Conservation (phyloP, 1,140 invertebrate genomes). For the Diorhabda sublineata region DNA sequence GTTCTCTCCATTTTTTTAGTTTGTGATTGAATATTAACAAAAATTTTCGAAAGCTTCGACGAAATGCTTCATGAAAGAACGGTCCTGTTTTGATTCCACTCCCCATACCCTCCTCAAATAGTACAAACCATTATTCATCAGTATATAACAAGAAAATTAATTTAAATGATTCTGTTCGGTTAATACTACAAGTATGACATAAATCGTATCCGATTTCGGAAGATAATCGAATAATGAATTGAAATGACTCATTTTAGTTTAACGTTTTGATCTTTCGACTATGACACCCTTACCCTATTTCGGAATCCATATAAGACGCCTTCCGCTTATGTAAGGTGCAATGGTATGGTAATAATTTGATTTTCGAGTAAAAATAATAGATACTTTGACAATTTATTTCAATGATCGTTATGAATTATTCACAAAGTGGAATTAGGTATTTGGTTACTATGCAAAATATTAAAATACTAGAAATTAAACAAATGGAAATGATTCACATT, state of each 20-base stretch:
- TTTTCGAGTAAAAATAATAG: conserved; percentile 1
- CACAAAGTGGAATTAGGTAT: too few relatives aligned
- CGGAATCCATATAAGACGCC: background rate
- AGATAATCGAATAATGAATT: background rate
- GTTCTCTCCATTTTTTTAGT: too few relatives aligned
- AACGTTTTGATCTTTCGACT: conserved; percentile 2
- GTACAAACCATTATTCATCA: background rate
- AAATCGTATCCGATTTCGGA: background rate
- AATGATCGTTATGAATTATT: background rate
- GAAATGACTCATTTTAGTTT: background rate
- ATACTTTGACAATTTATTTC: background rate
- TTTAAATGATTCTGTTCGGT: conserved; percentile 1
- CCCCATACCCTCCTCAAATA: background rate
- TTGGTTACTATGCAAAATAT: too few relatives aligned
- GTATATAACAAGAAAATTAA: conserved; percentile 3
- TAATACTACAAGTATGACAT: conserved; percentile 2
- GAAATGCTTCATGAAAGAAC: too few relatives aligned
- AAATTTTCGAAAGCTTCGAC: too few relatives aligned
- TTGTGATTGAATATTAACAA: too few relatives aligned
- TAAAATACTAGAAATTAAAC: too few relatives aligned
- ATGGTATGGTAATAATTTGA: background rate
- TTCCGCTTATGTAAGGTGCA: background rate
- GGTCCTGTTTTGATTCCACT: too few relatives aligned
- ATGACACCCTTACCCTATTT: background rate
- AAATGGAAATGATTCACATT: too few relatives aligned